Evolutionary conservation across 2,113 vertebrate genomes (phyloP), one percentile per base, ranked within the genome.

Genomic region (Spermophilus dauricus): DNA sequence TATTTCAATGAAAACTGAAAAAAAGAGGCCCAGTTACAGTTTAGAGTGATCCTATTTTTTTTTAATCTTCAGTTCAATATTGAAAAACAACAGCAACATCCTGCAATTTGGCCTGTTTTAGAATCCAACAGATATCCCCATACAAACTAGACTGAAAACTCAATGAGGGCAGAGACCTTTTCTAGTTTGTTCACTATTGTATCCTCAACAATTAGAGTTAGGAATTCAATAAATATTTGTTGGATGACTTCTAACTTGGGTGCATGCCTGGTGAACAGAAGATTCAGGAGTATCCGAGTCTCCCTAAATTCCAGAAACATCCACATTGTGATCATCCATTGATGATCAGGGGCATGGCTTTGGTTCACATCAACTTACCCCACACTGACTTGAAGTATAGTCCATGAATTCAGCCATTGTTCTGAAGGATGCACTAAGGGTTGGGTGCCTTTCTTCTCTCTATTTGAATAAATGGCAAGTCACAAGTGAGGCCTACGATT

Each of bases 341-440:
- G 70, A 53, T 9, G 37, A 14, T 34, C 11, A 86, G 26, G 58
- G 67, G 18, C 65, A 90, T 26, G 63, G 56, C 78, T 94, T 78
- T 82, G n/a, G 48, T 45, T 94, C 37, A 89, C 51, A 78, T 42
- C 61, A 26, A 93, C 97, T 98, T 98, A 99, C 99, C 99, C 99
- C 98, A 89, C 99, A 99, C 20, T 99, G 99, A 96, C 94, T 93
- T 0, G 99, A 99, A 6, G 98, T 98, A 89, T 98, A 98, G 22
- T 97, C 98, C 99, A 99, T 99, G 97, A 99, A 97, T 45, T 98
- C 98, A 65, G 97, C 91, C 4, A 99, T 94, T 16, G 98, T 98
- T 69, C 98, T 97, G 97, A 99, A 99, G 4, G 99, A 99, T n/a
- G 98, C 98, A 8, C 90, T 92, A 9, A 99, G 98, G 32, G 91